Conservation (phyloP, 2,113 vertebrate species). For the Tyto alba region DNA sequence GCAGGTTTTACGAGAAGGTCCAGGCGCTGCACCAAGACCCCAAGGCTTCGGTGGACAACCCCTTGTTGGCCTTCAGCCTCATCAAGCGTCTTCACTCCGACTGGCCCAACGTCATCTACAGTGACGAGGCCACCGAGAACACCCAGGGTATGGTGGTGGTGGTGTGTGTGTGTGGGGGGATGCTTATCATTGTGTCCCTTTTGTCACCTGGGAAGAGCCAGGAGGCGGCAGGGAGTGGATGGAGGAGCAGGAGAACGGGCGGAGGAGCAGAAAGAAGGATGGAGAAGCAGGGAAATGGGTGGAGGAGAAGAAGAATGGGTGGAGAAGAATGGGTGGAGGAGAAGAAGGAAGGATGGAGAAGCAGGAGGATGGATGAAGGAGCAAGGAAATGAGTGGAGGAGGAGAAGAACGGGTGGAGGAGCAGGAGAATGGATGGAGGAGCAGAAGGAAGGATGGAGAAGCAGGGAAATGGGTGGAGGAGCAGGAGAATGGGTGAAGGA, state of each 20-base stretch:
- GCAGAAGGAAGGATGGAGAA: not conserved
- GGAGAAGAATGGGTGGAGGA: not conserved
- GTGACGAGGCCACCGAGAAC: slow-evolving; percentile 79
- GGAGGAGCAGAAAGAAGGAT: not conserved
- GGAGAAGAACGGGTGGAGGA: not conserved
- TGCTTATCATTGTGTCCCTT: rapidly evolving
- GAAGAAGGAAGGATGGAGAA: not conserved
- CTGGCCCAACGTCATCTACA: slow-evolving; percentile 86
- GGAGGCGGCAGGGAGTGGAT: not conserved
- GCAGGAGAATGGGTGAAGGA: not conserved
- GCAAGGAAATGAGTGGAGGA: not conserved
- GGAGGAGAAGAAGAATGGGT: not conserved
- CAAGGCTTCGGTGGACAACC: slow-evolving; percentile 75
- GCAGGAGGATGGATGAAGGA: not conserved
- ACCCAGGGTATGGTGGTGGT: slow-evolving; percentile 71
- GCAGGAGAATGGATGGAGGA: not conserved
- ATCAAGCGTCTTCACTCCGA: slow-evolving; percentile 90
- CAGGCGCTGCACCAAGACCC: slow-evolving; percentile 75
- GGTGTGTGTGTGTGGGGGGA: rapidly evolving
- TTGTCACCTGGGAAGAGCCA: not conserved
- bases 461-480: not conserved
- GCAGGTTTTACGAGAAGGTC: slow-evolving; percentile 88
- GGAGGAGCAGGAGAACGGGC: rapidly evolving
- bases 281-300: not conserved
- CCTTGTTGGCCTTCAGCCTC: slow-evolving; percentile 85